Percentiles rank a stretch among this genome's conserved stretches.
Evolutionary conservation across 1,140 invertebrate species (phyloP).

Genomic region (Leptinotarsa texana): DNA sequence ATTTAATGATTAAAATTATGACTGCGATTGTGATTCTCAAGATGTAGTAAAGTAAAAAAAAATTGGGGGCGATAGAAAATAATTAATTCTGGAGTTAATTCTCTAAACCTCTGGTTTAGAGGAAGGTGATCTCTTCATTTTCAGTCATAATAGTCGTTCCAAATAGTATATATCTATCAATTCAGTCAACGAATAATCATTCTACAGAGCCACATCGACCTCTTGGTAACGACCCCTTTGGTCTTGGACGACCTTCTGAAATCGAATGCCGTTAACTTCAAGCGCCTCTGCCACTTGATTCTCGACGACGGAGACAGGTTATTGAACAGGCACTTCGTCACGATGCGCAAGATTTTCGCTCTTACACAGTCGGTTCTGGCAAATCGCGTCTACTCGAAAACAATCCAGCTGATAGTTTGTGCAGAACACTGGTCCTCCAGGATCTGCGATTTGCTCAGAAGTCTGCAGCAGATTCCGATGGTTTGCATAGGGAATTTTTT

Average conservation of each 20-base stretch:
- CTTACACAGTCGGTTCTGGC: conserved; percentile 38
- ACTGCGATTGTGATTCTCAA: no score
- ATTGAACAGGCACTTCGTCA: conserved; percentile 33
- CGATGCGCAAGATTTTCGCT: conserved; percentile 38
- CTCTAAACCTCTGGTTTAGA: no score
- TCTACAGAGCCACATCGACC: conserved; percentile 41
- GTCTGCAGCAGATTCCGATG: conserved; percentile 40
- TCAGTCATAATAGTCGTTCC: background rate
- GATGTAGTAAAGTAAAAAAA: no score
- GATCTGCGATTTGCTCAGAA: conserved; percentile 43
- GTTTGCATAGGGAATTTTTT: conserved; percentile 48
- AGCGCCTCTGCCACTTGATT: conserved; percentile 48
- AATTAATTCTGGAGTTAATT: no score
- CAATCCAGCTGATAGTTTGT: conserved; percentile 45
- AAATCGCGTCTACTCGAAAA: conserved; percentile 28
- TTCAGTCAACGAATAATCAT: no score
- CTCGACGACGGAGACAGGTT: conserved; percentile 45
- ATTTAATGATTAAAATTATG: no score
- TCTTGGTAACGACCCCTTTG: conserved; percentile 46
- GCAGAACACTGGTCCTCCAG: conserved; percentile 44
- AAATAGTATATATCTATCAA: background rate
- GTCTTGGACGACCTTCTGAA: conserved; percentile 38
- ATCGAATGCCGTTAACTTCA: conserved; percentile 43
- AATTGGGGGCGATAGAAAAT: no score
- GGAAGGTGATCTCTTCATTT: no score